A percentile compares a stretch with the other conserved stretches of the same genome.
phyloP scores from a whole-genome alignment of 1,140 invertebrate species.

The Coenobita brevimanus region DNA sequence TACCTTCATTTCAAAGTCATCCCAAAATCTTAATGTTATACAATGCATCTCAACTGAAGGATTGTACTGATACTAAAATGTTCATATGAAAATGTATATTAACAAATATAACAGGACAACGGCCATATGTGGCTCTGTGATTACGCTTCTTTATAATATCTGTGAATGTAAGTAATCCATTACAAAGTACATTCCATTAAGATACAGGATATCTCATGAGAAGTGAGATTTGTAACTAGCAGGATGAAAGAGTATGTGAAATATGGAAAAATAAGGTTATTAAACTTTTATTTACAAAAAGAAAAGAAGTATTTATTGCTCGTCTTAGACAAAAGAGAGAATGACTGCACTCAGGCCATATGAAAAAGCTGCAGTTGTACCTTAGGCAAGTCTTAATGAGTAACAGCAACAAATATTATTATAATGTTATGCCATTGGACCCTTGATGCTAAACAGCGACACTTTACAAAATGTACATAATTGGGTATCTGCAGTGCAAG shows the following conservation, averaged over 20 bases:
- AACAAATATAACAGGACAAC: no score
- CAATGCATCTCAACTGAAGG: no score
- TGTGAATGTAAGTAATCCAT: no score
- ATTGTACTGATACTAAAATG: no score
- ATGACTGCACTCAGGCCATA: slow-evolving; percentile 51
- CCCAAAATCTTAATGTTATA: no score
- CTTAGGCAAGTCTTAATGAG: slow-evolving; percentile 54
- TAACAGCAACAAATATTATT: slow-evolving; percentile 60
- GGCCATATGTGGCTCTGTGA: no score
- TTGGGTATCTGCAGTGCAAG: slow-evolving; percentile 22
- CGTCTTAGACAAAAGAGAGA: slow-evolving; percentile 54
- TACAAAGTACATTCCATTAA: no score
- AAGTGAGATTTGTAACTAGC: not conserved
- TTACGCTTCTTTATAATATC: no score
- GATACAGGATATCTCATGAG: no score
- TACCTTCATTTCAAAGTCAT: no score
- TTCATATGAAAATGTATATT: no score
- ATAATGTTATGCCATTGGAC: slow-evolving; percentile 64
- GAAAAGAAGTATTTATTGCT: slow-evolving; percentile 58
- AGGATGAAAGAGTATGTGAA: not conserved
- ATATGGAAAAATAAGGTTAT: slow-evolving; percentile 8
- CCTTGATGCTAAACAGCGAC: slow-evolving; percentile 65
- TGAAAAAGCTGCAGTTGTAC: slow-evolving; percentile 63
- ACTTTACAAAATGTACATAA: slow-evolving; percentile 59
- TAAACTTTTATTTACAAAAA: slow-evolving; percentile 30